Conservation (phyloP, 2,113 vertebrate genomes). For the Danio rerio region DNA sequence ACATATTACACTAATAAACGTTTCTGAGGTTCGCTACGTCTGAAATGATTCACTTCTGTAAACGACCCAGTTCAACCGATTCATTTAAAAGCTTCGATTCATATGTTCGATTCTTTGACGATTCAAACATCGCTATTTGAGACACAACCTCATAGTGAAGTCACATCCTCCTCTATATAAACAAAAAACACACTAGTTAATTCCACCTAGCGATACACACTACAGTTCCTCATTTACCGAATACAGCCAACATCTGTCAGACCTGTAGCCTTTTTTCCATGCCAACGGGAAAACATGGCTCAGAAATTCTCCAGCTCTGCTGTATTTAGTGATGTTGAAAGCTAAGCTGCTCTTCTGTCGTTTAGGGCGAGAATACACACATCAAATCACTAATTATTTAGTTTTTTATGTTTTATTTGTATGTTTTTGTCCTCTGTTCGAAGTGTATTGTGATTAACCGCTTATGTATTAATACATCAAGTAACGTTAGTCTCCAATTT, state of each 20-base stretch:
- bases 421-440: not conserved
- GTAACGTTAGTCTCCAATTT: not conserved
- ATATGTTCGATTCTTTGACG: not conserved
- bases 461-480: not conserved
- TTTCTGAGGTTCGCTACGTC: too few species aligned
- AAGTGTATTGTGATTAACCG: not conserved
- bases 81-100: not conserved
- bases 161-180: constrained; percentile 33
- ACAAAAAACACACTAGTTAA: constrained; percentile 13
- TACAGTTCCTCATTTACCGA: not conserved
- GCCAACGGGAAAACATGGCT: not conserved
- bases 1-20: too few species aligned
- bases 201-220: not conserved
- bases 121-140: not conserved
- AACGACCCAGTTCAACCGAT: not conserved
- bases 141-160: not conserved
- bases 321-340: constrained; percentile 12
- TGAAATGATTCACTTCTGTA: not conserved
- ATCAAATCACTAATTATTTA: not conserved
- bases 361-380: not conserved
- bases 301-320: not conserved
- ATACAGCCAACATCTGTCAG: not conserved
- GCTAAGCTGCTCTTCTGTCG: not conserved
- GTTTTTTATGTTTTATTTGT: not conserved
- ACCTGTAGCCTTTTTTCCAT: not conserved